Percentiles rank a stretch among this genome's conserved stretches.
Conservation (phyloP, 1,140 invertebrate species). For the Vollenhovia emeryi region DNA sequence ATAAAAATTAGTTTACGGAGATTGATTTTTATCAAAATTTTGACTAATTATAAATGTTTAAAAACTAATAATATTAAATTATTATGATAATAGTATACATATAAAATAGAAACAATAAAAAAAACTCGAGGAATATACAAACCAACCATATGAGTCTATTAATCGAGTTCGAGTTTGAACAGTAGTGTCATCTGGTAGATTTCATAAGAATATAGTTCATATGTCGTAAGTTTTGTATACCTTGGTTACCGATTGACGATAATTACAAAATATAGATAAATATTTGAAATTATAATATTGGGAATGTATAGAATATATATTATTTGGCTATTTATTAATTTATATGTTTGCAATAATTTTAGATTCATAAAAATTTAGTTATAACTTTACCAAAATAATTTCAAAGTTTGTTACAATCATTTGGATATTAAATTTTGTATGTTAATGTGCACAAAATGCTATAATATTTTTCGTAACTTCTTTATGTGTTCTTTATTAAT, state of each 20-base stretch:
- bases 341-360: background rate
- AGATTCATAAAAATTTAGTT: background rate
- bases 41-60: background rate
- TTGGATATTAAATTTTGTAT: background rate
- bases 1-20: background rate
- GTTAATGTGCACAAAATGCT: background rate
- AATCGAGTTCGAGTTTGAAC: background rate
- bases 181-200: conserved; percentile 9
- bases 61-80: background rate
- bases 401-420: background rate
- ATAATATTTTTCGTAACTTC: background rate
- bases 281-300: background rate
- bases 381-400: background rate
- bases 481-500: background rate
- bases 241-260: background rate
- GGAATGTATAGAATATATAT: background rate
- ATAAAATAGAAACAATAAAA: background rate
- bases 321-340: background rate
- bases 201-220: background rate
- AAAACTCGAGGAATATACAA: too few relatives aligned
- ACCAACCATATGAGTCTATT: too few relatives aligned
- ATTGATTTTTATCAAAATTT: background rate
- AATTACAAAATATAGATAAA: background rate
- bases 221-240: background rate
- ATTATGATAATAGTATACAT: background rate